Evolutionary conservation across 2,888 invertebrate species (phyloP), one percentile per base, ranked within the genome.

Genomic region (Mythimna impura): DNA sequence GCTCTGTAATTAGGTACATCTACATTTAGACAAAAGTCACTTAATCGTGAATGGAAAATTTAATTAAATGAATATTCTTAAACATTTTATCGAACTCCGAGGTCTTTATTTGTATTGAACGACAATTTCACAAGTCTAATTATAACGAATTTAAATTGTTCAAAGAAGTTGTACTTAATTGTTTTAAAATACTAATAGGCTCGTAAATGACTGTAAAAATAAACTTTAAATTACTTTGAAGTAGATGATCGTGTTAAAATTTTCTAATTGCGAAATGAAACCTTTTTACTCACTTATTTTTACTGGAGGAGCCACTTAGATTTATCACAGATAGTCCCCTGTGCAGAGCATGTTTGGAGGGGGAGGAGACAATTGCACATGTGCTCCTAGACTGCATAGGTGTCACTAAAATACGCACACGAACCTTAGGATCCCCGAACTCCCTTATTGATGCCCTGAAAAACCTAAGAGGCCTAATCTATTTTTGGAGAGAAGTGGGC

Each of bases 41-140:
- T 20, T 34, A 50, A n/a, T 5, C n/a, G 10, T 20, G 3, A 80
- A 61, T 50, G 14, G 14, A 78, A 47, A 73, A 25, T 47, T 17
- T 64, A 47, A 74, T 76, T 50, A 55, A 58, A 62, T 43, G 36
- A 73, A 40, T 22, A 58, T 64, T 60, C 81, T 74, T 55, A 55
- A 76, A 75, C 36, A 40, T 60, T 66, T 47, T 22, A 47, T 60
- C 14, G 58, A 75, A 60, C 20, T 30, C 22, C 7, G 22, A 54
- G 22, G 36, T 25, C 75, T 81, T 66, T 76, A 76, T 62, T 77
- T 81, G 68, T 76, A 81, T 76, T 66, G n/a, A 43, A 76, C 50
- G 50, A 76, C 52, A 76, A 66, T 55, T 77, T 77, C 52, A 62
- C 55, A 76, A 77, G 55, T 57, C 30, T 81, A 54, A 82, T 77